Evolutionary conservation across 1,140 invertebrate genomes (phyloP).

Genomic region (Achatina immaculata): DNA sequence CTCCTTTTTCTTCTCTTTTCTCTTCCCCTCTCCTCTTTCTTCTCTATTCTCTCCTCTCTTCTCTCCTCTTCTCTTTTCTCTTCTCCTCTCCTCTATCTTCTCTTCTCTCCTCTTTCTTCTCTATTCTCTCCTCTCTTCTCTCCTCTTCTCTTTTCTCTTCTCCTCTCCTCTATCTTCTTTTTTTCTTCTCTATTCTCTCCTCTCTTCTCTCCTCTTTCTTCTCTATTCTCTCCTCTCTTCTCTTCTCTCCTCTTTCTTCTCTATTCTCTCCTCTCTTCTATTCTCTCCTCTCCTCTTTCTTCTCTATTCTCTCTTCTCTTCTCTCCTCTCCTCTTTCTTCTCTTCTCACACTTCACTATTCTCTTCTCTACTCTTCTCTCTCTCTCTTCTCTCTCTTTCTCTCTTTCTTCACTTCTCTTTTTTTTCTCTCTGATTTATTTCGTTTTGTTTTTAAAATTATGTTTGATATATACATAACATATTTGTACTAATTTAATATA

Average conservation of each 20-base stretch:
- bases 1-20: neutral
- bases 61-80: neutral
- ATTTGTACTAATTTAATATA: neutral
- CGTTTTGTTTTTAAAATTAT: neutral
- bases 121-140: neutral
- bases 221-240: neutral
- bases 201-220: neutral
- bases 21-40: neutral
- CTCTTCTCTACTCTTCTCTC: conserved; percentile 12
- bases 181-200: neutral
- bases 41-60: neutral
- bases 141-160: conserved; percentile 1
- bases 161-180: neutral
- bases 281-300: neutral
- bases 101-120: neutral
- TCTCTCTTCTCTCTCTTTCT: conserved; percentile 10
- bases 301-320: neutral
- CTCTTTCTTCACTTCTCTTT: conserved; percentile 5
- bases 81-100: neutral
- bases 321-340: neutral
- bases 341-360: neutral
- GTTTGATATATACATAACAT: neutral
- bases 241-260: neutral
- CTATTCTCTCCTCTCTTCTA: neutral
- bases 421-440: neutral